These are phyloP conservation scores for Ennomos erosarius DNA, from an alignment of 2,888 invertebrate genomes.

Conservation along the genomic window DNA sequence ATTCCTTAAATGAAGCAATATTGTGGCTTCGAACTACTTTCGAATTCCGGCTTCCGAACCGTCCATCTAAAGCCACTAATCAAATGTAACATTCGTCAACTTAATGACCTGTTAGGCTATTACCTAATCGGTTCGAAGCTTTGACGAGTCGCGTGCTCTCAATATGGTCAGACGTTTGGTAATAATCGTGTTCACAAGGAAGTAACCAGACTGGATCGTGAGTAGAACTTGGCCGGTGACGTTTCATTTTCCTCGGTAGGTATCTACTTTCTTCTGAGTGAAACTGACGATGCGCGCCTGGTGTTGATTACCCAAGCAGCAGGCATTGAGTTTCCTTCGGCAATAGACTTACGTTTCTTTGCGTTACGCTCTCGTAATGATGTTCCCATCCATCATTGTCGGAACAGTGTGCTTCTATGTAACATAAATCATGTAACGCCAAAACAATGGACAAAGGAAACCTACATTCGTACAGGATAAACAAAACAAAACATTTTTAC, in stretches of 20 bases:
- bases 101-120: constrained; percentile 38
- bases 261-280: constrained; percentile 68
- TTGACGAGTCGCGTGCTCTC: constrained; percentile 15
- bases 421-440: constrained; percentile 16
- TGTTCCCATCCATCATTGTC: constrained; percentile 39
- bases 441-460: background rate
- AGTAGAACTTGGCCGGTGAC: constrained; percentile 38
- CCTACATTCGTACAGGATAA: constrained; percentile 1
- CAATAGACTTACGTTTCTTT: constrained; percentile 31
- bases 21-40: constrained; percentile 24
- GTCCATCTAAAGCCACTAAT: constrained; percentile 6
- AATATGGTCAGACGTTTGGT: constrained; percentile 15
- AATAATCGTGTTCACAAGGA: constrained; percentile 25
- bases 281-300: constrained; percentile 61
- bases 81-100: constrained; percentile 17
- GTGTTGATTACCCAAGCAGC: constrained; percentile 63
- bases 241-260: constrained; percentile 47
- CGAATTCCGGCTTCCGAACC: constrained; percentile 34
- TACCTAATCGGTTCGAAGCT: constrained; percentile 36
- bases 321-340: constrained; percentile 56
- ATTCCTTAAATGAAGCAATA: constrained; percentile 12
- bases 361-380: constrained; percentile 46
- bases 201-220: constrained; percentile 30
- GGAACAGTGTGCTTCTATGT: constrained; percentile 14
- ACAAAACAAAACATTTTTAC: constrained; percentile 34